Percentiles rank a stretch among this genome's conserved stretches.
Conservation (phyloP, 2,888 invertebrate species). For the Fragum whitleyi region DNA sequence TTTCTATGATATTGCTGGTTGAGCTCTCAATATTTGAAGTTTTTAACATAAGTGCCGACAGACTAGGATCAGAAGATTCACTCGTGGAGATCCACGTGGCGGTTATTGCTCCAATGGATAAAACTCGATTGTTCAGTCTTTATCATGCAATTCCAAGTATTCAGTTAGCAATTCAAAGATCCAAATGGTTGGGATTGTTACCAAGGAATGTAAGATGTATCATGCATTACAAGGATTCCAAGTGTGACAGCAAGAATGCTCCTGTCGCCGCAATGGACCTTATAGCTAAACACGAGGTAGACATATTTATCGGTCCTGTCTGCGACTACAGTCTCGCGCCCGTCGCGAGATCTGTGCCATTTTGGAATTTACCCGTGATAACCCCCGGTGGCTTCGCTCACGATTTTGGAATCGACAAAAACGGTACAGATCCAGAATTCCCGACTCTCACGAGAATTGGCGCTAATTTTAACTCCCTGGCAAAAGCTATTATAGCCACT, state of each 20-base stretch:
- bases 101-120: conserved; percentile 42
- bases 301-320: conserved; percentile 82
- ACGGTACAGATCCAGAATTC: conserved; percentile 56
- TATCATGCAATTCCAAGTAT: conserved; percentile 71
- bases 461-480: conserved; percentile 69
- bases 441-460: conserved; percentile 76
- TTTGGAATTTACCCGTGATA: conserved; percentile 96
- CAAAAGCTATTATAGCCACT: conserved; percentile 49
- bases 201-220: conserved; percentile 50
- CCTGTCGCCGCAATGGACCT: conserved; percentile 79
- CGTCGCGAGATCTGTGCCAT: conserved; percentile 94
- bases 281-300: conserved; percentile 69
- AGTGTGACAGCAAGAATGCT: conserved; percentile 73
- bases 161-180: conserved; percentile 63
- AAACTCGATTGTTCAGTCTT: conserved; percentile 69
- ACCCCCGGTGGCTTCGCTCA: conserved; percentile 87
- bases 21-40: neutral
- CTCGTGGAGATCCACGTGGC: conserved; percentile 25
- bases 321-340: conserved; percentile 91
- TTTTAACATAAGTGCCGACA: neutral
- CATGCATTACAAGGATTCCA: conserved; percentile 74
- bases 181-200: conserved; percentile 40
- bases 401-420: conserved; percentile 78
- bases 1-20: neutral
- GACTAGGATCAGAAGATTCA: neutral